Base-by-base conservation (phyloP, 2,113 vertebrate species). In the Aleadryas rufinucha region DNA sequence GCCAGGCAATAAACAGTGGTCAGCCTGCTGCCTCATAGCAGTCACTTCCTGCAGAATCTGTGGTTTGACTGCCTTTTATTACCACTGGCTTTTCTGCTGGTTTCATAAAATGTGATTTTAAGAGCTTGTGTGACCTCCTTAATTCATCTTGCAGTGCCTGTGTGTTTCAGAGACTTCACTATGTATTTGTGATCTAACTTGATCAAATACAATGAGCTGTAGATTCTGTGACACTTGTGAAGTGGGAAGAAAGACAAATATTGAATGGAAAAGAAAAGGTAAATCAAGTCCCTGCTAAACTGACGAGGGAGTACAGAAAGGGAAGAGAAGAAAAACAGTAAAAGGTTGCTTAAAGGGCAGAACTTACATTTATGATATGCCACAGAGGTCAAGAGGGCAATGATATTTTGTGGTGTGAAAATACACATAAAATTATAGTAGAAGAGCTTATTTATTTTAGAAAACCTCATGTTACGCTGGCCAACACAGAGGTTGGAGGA, bases 121-220 rank as follows among this genome's bases (percentile, higher is more conserved):
- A 95, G 83, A 81, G 75, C 76, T 86, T 79, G 3, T 24, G 61
- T 2, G 27, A 53, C 84, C 86, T 95, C 74, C 64, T 96, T 96
- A 96, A 93, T 94, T 90, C 69, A 33, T 83, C 87, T 86, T 75
- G 60, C 76, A 72, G 63, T 59, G 31, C 24, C n/a, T 69, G 13
- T 39, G 54, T 85, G 47, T 89, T 95, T 95, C 79, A 71, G 78
- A 18, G 47, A 79, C 94, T 95, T 94, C 74, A 69, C 85, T 90
- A 94, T 89, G 89, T 96, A 92, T 81, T 78, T 85, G 80, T 93
- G 74, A 81, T 92, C 71, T 93, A 89, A 65, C 83, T 93, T 92
- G 87, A 89, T 92, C 95, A 95, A 86, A 93, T 86, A 93, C n/a
- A 87, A 91, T 90, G 82, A 93, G 86, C 74, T 92, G 77, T 56